Evolutionary conservation across 2,113 vertebrate species (phyloP).

Genomic region (Eurystomus gularis): DNA sequence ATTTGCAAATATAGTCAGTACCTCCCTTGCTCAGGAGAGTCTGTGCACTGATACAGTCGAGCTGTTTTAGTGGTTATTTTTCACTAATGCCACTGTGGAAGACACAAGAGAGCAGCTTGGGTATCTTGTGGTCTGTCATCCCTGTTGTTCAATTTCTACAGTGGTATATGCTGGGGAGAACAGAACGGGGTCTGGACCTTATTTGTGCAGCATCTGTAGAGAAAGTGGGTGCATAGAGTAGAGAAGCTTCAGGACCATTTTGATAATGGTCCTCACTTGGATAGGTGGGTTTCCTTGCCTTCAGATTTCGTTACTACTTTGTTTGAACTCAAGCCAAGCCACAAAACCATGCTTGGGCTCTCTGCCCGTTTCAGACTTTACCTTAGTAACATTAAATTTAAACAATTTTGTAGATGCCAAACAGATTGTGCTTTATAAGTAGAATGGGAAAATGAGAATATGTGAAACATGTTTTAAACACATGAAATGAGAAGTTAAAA

Average conservation of each 20-base stretch:
- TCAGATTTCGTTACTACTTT: not conserved
- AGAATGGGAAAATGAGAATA: not conserved
- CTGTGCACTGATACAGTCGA: not conserved
- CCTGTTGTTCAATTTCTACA: accelerated
- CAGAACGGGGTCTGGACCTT: not conserved
- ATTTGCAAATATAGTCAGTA: too few species aligned
- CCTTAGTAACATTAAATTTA: slow-evolving; percentile 14
- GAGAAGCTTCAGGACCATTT: not conserved
- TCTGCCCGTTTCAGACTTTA: slow-evolving; percentile 8
- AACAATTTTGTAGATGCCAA: not conserved
- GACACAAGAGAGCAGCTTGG: not conserved
- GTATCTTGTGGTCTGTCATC: not conserved
- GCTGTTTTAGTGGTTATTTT: not conserved
- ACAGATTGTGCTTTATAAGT: not conserved
- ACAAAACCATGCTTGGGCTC: slow-evolving; percentile 1
- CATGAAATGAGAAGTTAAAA: not conserved
- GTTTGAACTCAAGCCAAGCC: slow-evolving; percentile 21
- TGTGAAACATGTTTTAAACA: not conserved
- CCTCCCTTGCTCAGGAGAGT: not conserved
- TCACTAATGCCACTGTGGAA: not conserved
- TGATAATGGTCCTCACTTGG: not conserved
- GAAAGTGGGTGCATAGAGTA: not conserved
- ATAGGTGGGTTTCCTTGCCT: not conserved
- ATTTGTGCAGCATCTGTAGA: not conserved
- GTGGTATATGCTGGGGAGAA: accelerated